Percentiles rank a stretch among this genome's conserved stretches.
These are phyloP conservation scores for Aphelocoma californica DNA, from an alignment of 2,797 vertebrate genomes.

Conservation along the genomic window DNA sequence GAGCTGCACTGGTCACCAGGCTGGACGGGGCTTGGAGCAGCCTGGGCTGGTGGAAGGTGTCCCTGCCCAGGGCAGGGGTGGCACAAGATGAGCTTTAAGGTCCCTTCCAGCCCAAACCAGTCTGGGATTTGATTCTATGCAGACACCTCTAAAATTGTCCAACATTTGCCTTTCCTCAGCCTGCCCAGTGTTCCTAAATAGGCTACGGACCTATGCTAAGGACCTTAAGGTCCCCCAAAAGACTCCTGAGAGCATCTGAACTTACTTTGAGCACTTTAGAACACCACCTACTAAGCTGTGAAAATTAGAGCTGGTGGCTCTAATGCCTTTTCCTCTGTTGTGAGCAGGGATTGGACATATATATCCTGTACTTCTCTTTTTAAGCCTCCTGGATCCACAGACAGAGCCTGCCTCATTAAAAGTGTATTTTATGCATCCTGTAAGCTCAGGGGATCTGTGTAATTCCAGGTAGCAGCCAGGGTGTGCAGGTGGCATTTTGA, in stretches of 20 bases:
- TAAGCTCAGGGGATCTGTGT: not conserved
- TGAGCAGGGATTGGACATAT: not conserved
- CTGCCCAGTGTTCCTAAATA: rapidly evolving
- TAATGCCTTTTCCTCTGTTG: not conserved
- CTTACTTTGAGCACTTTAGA: not conserved
- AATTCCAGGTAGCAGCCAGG: not conserved
- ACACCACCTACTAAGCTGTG: not conserved
- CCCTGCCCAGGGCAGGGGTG: not conserved
- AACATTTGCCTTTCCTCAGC: not conserved
- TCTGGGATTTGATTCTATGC: not conserved
- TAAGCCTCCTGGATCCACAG: not conserved
- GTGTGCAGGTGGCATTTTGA: not conserved
- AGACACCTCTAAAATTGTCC: not conserved
- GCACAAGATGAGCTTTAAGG: not conserved
- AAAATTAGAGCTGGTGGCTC: not conserved
- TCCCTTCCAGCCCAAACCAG: not conserved
- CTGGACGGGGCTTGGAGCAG: not conserved
- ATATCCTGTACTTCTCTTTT: not conserved
- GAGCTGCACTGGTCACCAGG: not conserved
- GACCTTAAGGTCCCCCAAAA: not conserved
- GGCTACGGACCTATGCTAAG: not conserved
- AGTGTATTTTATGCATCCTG: not conserved
- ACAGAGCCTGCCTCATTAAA: not conserved
- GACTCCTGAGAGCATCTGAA: not conserved
- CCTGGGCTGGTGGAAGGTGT: not conserved